These are phyloP conservation scores for Cerastis leucographa DNA, from an alignment of 2,888 invertebrate species.

Conservation along the genomic window DNA sequence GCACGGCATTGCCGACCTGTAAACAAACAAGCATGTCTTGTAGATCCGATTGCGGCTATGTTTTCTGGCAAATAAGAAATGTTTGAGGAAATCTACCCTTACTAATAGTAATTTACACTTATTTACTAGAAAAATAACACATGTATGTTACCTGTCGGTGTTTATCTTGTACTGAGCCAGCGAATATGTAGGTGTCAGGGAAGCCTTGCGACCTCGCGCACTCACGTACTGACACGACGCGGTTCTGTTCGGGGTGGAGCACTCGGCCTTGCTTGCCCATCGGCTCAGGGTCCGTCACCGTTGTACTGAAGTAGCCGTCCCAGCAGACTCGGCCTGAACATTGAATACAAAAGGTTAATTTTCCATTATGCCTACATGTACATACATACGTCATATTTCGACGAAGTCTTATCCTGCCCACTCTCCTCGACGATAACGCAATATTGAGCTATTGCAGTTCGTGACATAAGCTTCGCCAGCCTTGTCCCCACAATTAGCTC, in stretches of 20 bases:
- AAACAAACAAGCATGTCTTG: constrained; percentile 46
- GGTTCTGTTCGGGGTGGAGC: constrained; percentile 94
- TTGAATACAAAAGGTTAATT: not conserved
- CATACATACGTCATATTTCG: not conserved
- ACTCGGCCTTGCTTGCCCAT: constrained; percentile 97
- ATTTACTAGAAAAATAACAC: not conserved
- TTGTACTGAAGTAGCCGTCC: constrained; percentile 96
- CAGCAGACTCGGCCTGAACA: constrained; percentile 92
- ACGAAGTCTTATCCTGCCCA: not conserved
- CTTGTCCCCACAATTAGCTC: not conserved
- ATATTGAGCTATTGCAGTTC: not conserved
- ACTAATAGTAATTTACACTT: not conserved
- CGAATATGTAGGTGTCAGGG: constrained; percentile 93
- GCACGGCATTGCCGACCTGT: constrained; percentile 95
- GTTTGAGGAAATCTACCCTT: not conserved
- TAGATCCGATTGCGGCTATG: not conserved
- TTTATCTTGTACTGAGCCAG: constrained; percentile 94
- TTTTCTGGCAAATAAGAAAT: not conserved
- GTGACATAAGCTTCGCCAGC: not conserved
- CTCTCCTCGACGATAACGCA: not conserved
- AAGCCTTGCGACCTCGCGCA: constrained; percentile 97
- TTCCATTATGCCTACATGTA: not conserved
- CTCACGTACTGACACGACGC: constrained; percentile 96
- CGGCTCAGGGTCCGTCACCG: constrained; percentile 96
- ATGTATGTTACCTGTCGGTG: constrained; percentile 92